phyloP scores from a whole-genome alignment of 2,888 invertebrate species.

The Ceriagrion tenellum region DNA sequence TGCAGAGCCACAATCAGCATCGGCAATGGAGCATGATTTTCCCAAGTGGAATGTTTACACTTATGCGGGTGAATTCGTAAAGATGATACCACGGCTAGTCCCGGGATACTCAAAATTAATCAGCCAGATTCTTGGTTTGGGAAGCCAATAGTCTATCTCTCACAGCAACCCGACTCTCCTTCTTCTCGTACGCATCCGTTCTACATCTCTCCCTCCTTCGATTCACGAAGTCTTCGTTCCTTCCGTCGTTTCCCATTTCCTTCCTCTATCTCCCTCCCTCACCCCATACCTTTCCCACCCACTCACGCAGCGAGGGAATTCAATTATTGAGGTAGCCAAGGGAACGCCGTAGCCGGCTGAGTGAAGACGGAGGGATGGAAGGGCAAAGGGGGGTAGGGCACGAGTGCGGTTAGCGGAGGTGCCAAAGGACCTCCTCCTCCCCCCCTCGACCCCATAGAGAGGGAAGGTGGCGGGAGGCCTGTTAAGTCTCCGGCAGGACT shows the following conservation, averaged over 20 bases:
- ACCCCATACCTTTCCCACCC: background rate
- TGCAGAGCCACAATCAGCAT: no score
- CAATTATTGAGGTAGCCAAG: constrained; percentile 30
- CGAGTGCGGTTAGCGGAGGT: constrained; percentile 15
- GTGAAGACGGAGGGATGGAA: background rate
- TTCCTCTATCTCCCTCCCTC: background rate
- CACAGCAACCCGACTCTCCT: background rate
- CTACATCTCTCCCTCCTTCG: background rate
- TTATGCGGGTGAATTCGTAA: no score
- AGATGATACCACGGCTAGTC: no score
- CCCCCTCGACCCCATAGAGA: background rate
- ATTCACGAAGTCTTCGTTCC: background rate
- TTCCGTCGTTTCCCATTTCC: background rate
- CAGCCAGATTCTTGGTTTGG: no score
- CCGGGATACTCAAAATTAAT: no score
- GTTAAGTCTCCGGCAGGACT: background rate
- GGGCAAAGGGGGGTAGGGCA: background rate
- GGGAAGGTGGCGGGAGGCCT: background rate
- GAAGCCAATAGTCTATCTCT: no score
- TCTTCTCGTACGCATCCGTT: background rate
- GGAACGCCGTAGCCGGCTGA: background rate
- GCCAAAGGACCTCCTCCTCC: background rate
- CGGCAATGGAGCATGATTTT: no score
- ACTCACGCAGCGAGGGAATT: background rate
- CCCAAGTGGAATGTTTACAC: no score